Percentiles rank a stretch among this genome's conserved stretches.
These are phyloP conservation scores for Leptopilina myrica DNA, from an alignment of 2,888 invertebrate species.

Conservation along the genomic window DNA sequence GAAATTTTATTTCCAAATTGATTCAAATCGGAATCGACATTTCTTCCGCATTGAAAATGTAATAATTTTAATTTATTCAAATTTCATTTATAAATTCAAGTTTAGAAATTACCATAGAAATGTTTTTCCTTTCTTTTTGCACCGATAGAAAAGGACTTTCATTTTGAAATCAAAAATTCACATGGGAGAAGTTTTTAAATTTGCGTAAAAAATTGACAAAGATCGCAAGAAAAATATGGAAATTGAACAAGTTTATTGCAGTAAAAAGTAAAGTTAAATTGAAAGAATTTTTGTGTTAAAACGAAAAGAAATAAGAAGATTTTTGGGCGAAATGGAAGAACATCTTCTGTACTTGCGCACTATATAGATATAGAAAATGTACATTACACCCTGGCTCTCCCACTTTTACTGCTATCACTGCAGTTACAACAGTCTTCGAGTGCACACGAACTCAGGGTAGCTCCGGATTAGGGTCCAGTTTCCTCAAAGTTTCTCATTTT, in stretches of 20 bases:
- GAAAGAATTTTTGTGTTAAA: background rate
- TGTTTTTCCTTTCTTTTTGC: too few relatives aligned
- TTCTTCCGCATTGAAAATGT: too few relatives aligned
- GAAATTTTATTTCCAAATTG: too few relatives aligned
- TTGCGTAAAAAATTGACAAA: too few relatives aligned
- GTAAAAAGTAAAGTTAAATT: background rate
- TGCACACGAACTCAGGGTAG: constrained; percentile 55
- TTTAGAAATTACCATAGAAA: too few relatives aligned
- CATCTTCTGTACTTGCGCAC: constrained; percentile 41
- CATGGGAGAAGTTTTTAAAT: background rate
- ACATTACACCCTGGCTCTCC: constrained; percentile 67
- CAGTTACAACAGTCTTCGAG: constrained; percentile 65
- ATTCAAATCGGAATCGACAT: too few relatives aligned
- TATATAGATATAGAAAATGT: constrained; percentile 49
- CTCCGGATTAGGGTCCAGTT: constrained; percentile 31
- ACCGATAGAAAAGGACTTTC: too few relatives aligned
- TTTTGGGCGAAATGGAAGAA: background rate
- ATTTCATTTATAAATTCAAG: too few relatives aligned
- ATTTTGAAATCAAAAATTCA: background rate
- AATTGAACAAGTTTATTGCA: background rate
- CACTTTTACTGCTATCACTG: constrained; percentile 70
- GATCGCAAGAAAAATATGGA: too few relatives aligned
- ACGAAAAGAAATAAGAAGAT: background rate
- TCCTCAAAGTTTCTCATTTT: constrained; percentile 15
- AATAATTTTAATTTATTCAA: too few relatives aligned